Conservation (phyloP, 2,888 invertebrate genomes). For the Chesias legatella region DNA sequence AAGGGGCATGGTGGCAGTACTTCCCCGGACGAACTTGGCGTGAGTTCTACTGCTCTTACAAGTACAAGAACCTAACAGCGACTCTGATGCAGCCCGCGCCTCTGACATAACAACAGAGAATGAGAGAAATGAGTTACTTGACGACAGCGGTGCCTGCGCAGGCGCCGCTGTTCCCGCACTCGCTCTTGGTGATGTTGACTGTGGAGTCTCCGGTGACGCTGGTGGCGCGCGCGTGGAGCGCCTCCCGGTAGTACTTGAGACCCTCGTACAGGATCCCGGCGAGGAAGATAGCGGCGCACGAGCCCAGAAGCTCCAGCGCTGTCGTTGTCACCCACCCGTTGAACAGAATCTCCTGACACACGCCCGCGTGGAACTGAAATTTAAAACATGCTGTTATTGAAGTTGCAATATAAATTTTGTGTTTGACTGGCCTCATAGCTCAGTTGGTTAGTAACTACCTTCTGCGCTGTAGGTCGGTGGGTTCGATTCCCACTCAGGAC, state of each 20-base stretch:
- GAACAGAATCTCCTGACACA: constrained; percentile 89
- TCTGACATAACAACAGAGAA: too few species aligned
- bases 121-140: too few species aligned
- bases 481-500: too few species aligned
- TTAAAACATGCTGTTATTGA: neutral
- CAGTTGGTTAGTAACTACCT: too few species aligned
- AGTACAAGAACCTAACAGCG: too few species aligned
- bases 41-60: too few species aligned
- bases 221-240: constrained; percentile 54
- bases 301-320: constrained; percentile 89
- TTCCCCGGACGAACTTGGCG: too few species aligned
- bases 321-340: constrained; percentile 87
- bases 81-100: too few species aligned
- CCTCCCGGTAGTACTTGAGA: constrained; percentile 89
- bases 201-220: constrained; percentile 57
- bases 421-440: too few species aligned
- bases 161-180: constrained; percentile 60
- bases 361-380: constrained; percentile 89
- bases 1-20: too few species aligned
- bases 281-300: constrained; percentile 93
- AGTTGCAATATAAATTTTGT: too few species aligned
- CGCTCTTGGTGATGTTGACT: constrained; percentile 73
- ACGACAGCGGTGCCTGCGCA: constrained; percentile 62
- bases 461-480: too few species aligned
- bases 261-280: constrained; percentile 97